Percentiles rank a stretch among this genome's conserved stretches.
Conservation (phyloP, 2,113 vertebrate species). For the Vimba vimba region DNA sequence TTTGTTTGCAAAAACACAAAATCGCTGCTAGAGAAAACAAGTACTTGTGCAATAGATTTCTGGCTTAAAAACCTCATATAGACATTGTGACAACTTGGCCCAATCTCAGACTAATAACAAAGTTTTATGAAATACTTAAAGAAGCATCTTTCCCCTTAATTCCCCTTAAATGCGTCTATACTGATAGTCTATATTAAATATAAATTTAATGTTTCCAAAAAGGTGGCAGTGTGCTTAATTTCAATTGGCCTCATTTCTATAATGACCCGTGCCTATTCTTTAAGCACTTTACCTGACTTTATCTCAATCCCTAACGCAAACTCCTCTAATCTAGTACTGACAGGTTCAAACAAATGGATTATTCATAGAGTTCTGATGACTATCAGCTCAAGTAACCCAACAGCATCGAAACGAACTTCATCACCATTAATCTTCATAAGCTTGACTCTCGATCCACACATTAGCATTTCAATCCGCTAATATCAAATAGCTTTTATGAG, state of each 20-base stretch:
- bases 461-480: slow-evolving; percentile 40
- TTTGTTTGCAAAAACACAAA: no score
- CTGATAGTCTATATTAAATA: not conserved
- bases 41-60: no score
- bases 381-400: not conserved
- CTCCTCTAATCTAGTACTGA: slow-evolving; percentile 42
- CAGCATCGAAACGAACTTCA: slow-evolving; percentile 49
- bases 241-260: slow-evolving; percentile 18
- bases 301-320: slow-evolving; percentile 47
- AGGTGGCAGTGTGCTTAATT: not conserved
- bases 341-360: slow-evolving; percentile 40
- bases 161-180: not conserved
- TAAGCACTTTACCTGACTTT: not conserved
- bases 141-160: not conserved
- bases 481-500: slow-evolving; percentile 22
- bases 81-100: not conserved
- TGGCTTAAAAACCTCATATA: not conserved
- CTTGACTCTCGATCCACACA: slow-evolving; percentile 43
- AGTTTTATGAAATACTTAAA: not conserved
- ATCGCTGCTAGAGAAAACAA: no score
- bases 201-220: not conserved
- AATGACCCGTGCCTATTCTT: not conserved
- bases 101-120: not conserved
- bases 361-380: not conserved
- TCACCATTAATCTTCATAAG: slow-evolving; percentile 59